Evolutionary conservation across 2,888 invertebrate species (phyloP).

Genomic region (Stictocephala bisonia): DNA sequence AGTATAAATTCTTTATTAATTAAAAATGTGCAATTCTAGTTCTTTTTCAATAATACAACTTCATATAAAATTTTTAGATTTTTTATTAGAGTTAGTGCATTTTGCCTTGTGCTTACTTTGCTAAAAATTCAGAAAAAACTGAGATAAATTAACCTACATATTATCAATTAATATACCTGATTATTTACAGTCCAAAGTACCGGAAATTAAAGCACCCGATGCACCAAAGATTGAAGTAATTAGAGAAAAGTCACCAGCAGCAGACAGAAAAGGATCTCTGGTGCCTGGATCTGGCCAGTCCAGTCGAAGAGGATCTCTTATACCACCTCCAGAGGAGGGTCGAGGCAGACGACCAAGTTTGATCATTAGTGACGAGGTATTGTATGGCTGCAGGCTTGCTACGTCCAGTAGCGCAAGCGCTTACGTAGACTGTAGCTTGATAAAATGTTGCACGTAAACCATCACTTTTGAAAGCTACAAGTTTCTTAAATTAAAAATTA

Average conservation of each 20-base stretch:
- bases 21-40: no score
- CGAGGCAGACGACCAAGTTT: conserved; percentile 88
- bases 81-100: no score
- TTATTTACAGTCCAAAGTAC: conserved; percentile 61
- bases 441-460: background rate
- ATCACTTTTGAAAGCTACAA: background rate
- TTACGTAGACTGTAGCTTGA: conserved; percentile 29
- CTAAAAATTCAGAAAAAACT: no score
- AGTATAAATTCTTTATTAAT: no score
- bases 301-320: conserved; percentile 85
- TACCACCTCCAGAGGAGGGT: conserved; percentile 82
- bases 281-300: conserved; percentile 73
- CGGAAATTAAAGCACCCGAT: conserved; percentile 76
- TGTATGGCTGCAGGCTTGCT: background rate
- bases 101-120: no score
- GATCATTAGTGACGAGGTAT: conserved; percentile 95
- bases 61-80: no score
- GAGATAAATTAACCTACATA: background rate
- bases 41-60: no score
- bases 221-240: conserved; percentile 90
- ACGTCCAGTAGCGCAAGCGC: background rate
- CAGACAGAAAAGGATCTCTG: conserved; percentile 77
- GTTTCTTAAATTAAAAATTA: no score
- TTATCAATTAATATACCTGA: background rate
- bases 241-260: conserved; percentile 78